Percentiles rank a stretch among this genome's conserved stretches.
Evolutionary conservation across 1,140 invertebrate species (phyloP).

Genomic region (Heliconius melpomene): DNA sequence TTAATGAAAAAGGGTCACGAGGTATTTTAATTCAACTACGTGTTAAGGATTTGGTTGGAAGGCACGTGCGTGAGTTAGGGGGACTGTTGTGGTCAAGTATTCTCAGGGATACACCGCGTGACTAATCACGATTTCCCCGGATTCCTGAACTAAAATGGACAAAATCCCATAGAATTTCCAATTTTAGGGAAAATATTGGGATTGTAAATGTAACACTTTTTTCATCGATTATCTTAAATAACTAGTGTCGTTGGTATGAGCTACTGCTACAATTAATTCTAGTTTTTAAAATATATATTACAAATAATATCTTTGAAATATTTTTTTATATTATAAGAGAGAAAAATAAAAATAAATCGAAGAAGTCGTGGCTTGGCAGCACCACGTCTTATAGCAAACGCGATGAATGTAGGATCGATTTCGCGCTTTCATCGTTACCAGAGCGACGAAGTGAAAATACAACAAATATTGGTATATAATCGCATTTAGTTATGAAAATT

Average conservation of each 20-base stretch:
- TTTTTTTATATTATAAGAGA: no score
- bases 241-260: not conserved
- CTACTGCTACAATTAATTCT: no score
- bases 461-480: no score
- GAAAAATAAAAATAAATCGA: no score
- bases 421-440: no score
- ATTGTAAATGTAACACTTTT: not conserved
- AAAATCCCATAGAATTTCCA: not conserved
- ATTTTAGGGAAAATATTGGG: not conserved
- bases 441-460: no score
- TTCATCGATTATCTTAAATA: not conserved
- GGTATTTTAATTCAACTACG: constrained; percentile 81
- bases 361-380: no score
- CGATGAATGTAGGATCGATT: no score
- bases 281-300: no score
- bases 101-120: constrained; percentile 29
- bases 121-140: constrained; percentile 20
- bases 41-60: constrained; percentile 70
- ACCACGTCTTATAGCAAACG: no score
- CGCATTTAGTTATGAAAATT: not conserved
- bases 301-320: no score
- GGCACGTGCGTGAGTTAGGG: constrained; percentile 50
- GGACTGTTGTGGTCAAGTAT: constrained; percentile 35
- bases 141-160: not conserved
- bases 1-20: constrained; percentile 80